phyloP scores from a whole-genome alignment of 2,113 vertebrate genomes.

The Tragelaphus imberbis region DNA sequence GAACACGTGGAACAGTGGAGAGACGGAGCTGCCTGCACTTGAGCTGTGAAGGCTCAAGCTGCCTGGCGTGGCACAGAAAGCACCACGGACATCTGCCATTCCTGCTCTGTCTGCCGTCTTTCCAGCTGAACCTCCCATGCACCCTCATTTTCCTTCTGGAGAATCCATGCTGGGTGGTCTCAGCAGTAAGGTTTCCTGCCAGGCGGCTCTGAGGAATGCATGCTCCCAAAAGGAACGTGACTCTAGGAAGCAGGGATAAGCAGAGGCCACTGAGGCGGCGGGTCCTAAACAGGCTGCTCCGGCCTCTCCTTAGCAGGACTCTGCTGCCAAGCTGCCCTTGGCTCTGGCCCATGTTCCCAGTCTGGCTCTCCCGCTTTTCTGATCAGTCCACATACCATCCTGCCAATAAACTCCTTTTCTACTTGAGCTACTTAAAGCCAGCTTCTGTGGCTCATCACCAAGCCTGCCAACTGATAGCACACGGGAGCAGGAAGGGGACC shows the following conservation, averaged over 20 bases:
- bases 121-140: neutral
- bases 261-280: fast-evolving
- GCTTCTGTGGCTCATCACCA: neutral
- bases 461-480: neutral
- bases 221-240: neutral
- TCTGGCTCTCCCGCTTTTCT: neutral
- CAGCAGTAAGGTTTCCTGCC: neutral
- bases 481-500: neutral
- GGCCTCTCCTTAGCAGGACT: neutral
- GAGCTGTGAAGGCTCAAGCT: neutral
- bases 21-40: neutral
- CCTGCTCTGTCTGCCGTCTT: neutral
- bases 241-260: neutral
- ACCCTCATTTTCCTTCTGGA: neutral
- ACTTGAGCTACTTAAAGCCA: neutral
- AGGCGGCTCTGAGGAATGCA: neutral
- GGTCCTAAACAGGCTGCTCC: neutral
- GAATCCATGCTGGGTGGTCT: neutral
- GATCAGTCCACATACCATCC: neutral
- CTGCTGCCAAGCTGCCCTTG: neutral
- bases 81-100: neutral
- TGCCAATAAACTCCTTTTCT: neutral
- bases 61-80: neutral
- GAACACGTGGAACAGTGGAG: fast-evolving
- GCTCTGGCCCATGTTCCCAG: neutral